Evolutionary conservation across 2,113 vertebrate species (phyloP).

Genomic region (Sebastes fasciatus): DNA sequence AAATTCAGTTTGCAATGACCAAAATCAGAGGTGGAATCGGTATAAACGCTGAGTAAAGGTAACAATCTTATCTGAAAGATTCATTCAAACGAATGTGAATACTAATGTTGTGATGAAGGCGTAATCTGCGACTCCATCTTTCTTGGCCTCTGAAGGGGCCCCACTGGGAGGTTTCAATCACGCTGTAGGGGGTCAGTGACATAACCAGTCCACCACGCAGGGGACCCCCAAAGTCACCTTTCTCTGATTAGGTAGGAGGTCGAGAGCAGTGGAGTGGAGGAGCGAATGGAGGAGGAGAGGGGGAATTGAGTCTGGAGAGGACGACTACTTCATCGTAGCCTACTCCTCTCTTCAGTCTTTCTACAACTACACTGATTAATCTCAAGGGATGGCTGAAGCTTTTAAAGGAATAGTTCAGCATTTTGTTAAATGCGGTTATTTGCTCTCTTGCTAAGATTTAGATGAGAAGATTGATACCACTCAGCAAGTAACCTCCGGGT

Average conservation of each 20-base stretch:
- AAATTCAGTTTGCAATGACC: constrained; percentile 59
- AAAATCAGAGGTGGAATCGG: constrained; percentile 7
- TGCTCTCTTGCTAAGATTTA: not conserved
- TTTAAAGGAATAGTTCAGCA: not conserved
- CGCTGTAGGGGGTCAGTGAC: constrained; percentile 58
- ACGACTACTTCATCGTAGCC: not conserved
- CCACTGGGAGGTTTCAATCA: constrained; percentile 69
- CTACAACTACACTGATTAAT: constrained; percentile 18
- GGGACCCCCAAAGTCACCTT: constrained; percentile 69
- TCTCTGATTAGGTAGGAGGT: constrained; percentile 68
- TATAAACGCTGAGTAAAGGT: constrained; percentile 37
- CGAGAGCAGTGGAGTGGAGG: constrained; percentile 15
- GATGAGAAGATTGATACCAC: not conserved
- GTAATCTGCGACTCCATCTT: constrained; percentile 37
- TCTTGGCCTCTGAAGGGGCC: constrained; percentile 28
- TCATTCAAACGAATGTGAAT: constrained; percentile 54
- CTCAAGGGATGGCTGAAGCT: not conserved
- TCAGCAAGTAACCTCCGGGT: not conserved
- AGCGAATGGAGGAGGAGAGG: not conserved
- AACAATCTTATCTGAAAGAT: constrained; percentile 42
- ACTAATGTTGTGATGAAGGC: not conserved
- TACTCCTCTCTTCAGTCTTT: not conserved
- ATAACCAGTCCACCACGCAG: constrained; percentile 33
- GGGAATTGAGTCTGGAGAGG: constrained; percentile 1
- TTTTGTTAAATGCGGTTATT: not conserved